These are phyloP conservation scores for Cossypha heuglini DNA, from an alignment of 2,797 vertebrate species.

Conservation along the genomic window DNA sequence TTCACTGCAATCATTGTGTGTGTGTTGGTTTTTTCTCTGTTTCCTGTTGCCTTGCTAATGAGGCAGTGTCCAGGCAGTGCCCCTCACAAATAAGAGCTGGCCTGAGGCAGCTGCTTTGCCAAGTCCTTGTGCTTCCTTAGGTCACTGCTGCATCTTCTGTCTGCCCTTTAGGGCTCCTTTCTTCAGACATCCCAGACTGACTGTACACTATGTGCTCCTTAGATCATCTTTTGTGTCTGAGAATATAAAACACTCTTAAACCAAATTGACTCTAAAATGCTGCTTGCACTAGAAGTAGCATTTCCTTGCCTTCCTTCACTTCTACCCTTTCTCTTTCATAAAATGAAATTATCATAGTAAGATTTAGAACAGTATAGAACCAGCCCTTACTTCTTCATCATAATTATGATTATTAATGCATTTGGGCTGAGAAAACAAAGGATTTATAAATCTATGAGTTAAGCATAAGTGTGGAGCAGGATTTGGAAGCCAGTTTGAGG, in stretches of 20 bases:
- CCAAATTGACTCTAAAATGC: not conserved
- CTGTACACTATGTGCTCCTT: not conserved
- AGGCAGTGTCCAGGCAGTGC: not conserved
- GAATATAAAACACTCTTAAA: not conserved
- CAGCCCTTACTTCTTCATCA: not conserved
- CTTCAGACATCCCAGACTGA: not conserved
- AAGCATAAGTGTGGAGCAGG: not conserved
- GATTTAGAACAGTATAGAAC: not conserved
- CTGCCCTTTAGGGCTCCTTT: not conserved
- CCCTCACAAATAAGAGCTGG: not conserved
- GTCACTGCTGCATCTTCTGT: not conserved
- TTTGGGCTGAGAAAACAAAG: not conserved
- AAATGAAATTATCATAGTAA: not conserved
- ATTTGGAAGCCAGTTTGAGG: not conserved
- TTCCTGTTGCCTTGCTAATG: slow-evolving; percentile 1
- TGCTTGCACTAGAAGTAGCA: not conserved
- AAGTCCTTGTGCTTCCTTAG: not conserved
- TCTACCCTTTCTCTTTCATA: not conserved
- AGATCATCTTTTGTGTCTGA: not conserved
- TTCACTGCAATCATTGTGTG: not conserved
- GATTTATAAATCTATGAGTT: not conserved
- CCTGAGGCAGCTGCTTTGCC: not conserved
- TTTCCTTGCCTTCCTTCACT: not conserved
- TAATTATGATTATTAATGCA: not conserved
- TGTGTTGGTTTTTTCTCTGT: not conserved